Base-by-base conservation (phyloP, 2,888 invertebrate genomes). In the Agriotes lineatus region DNA sequence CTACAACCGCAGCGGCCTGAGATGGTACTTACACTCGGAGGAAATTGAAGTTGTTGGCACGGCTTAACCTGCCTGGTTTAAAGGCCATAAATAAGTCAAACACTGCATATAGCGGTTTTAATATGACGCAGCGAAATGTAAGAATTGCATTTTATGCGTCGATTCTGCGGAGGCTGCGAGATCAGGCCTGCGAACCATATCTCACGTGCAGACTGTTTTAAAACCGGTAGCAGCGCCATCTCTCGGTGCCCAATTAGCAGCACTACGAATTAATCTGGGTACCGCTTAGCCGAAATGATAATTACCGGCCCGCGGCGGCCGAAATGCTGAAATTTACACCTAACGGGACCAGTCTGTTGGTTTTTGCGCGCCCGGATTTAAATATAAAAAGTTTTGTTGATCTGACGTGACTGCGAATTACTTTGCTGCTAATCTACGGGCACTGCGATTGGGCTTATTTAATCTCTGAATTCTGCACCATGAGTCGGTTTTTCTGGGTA, bases 81-180 rank as follows among this genome's bases (percentile, higher is more conserved):
- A 33, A 52, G 52, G 9, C 33, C 33, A 33, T 52, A 52, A 52
- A 52, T 52, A 14, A 12, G 10, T 48, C 52, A 33, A 33, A 30
- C 33, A 33, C 35, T 35, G 35, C 33, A 33, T 33, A 52, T 52
- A 19, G 48, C 25, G 48, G 48, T 48, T 48, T 25, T 48, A 48
- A 48, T 12, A 42, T 42, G 42, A 42, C 42, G 25, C 19, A 10
- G 48, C 48, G 25, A 25, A 52, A 52, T 22, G 14, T 33, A 52
- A 18, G 33, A 48, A 52, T 33, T 52, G 52, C 35, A 52, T 33
- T 52, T 33, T 10, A 48, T 48, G 10, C 25, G 20, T 48, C 25
- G 22, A 48, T 22, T 10, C 25, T 22, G 6, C 52, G 14, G 10
- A 62, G 61, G 39, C 50, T 25, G 4, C 42, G 9, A 18, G 7